phyloP scores from a whole-genome alignment of 2,888 invertebrate genomes.

The Heteromyza rotundicornis region DNA sequence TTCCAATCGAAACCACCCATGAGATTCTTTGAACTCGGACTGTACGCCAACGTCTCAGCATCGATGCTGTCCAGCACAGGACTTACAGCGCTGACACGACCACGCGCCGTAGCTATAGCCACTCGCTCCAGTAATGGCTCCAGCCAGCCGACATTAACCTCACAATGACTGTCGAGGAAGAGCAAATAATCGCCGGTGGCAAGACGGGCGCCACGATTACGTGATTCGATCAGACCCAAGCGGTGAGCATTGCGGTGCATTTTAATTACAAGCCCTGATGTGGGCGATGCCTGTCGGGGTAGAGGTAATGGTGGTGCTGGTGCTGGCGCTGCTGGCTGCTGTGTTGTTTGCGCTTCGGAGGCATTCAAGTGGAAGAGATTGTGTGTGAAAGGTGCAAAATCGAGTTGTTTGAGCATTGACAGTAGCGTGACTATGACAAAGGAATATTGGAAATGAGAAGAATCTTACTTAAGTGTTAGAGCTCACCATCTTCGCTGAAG shows the following conservation, averaged over 20 bases:
- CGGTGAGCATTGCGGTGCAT: slow-evolving; percentile 44
- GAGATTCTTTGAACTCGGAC: slow-evolving; percentile 49
- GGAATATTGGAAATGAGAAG: neutral
- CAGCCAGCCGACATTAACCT: slow-evolving; percentile 62
- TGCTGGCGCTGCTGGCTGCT: no score
- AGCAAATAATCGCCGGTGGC: slow-evolving; percentile 58
- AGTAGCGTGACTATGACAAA: neutral
- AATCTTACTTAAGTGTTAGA: neutral
- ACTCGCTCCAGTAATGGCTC: slow-evolving; percentile 60
- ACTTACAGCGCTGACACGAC: slow-evolving; percentile 49
- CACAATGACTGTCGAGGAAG: slow-evolving; percentile 63
- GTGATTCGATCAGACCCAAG: slow-evolving; percentile 60
- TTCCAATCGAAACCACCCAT: slow-evolving; percentile 66
- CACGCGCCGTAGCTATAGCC: slow-evolving; percentile 21
- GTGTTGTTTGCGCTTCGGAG: neutral
- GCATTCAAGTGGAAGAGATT: neutral
- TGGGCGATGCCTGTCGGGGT: neutral
- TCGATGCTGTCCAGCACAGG: slow-evolving; percentile 64
- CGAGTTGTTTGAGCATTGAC: neutral
- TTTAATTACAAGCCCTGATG: slow-evolving; percentile 5
- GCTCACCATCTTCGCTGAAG: slow-evolving; percentile 50
- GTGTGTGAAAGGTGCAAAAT: neutral
- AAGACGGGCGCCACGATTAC: slow-evolving; percentile 56
- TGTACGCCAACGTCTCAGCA: slow-evolving; percentile 59
- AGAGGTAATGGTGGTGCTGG: no score